Conservation (phyloP, 2,797 vertebrate species). For the Hippoglossus hippoglossus region DNA sequence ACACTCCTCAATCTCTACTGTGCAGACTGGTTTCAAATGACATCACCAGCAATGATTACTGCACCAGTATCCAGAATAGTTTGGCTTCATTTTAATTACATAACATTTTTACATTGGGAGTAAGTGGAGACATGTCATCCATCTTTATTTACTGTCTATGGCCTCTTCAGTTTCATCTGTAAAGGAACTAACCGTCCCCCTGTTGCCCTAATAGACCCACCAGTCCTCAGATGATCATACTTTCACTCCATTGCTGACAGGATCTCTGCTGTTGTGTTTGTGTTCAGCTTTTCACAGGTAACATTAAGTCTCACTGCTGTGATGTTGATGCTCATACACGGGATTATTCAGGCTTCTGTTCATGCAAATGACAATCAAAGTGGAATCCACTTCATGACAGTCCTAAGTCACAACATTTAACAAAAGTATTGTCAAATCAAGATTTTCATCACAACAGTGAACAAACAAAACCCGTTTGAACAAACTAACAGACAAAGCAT, state of each 20-base stretch:
- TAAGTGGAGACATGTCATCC: not conserved
- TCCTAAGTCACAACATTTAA: no score
- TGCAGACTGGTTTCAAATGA: no score
- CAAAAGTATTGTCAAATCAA: no score
- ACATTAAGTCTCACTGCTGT: not conserved
- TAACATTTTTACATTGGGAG: no score
- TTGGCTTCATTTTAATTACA: no score
- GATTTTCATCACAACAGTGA: no score
- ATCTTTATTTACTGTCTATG: not conserved
- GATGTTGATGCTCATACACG: no score
- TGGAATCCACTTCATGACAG: not conserved
- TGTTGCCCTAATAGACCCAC: not conserved
- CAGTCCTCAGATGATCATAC: not conserved
- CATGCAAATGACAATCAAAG: not conserved
- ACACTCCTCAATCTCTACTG: no score
- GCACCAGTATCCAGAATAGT: no score
- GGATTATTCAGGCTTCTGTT: not conserved
- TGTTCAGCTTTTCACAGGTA: not conserved
- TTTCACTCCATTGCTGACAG: not conserved
- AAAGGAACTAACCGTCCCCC: not conserved
- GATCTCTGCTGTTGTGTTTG: not conserved
- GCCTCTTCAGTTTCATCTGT: not conserved
- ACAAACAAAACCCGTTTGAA: no score
- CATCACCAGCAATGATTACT: no score
- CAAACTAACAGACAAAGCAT: no score